Conservation (phyloP, 1,140 invertebrate genomes). For the Bombyx mori region DNA sequence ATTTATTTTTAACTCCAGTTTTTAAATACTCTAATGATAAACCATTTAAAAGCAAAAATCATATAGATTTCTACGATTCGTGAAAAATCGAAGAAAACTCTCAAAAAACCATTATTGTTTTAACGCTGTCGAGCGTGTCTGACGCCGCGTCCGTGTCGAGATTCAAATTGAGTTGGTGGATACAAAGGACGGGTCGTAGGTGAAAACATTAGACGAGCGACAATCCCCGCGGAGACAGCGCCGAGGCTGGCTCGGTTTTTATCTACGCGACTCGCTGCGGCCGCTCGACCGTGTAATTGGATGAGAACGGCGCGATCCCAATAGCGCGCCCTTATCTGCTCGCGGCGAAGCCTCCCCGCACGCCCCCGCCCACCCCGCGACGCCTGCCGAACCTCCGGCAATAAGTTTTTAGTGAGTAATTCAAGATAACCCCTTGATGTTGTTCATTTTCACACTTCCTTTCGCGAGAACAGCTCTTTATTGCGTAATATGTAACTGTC, state of each 20-base stretch:
- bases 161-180: conserved; percentile 18
- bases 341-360: conserved; percentile 53
- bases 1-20: too few relatives aligned
- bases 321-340: conserved; percentile 69
- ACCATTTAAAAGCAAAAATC: too few relatives aligned
- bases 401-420: conserved; percentile 72
- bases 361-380: conserved; percentile 19
- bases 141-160: conserved; percentile 12
- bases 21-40: too few relatives aligned
- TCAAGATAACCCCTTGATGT: conserved; percentile 71
- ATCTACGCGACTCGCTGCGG: conserved; percentile 43
- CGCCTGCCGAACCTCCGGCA: conserved; percentile 35
- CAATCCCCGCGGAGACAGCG: conserved; percentile 63
- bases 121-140: too few relatives aligned
- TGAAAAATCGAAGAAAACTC: too few relatives aligned
- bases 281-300: conserved; percentile 72
- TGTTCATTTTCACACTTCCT: conserved; percentile 71
- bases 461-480: conserved; percentile 70
- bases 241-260: conserved; percentile 56
- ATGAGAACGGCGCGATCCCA: conserved; percentile 68
- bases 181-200: conserved; percentile 42
- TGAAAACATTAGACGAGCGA: conserved; percentile 63
- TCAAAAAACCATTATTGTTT: too few relatives aligned
- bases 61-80: too few relatives aligned
- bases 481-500: conserved; percentile 70